These are phyloP conservation scores for Zingel zingel DNA, from an alignment of 2,113 vertebrate genomes.

Conservation along the genomic window DNA sequence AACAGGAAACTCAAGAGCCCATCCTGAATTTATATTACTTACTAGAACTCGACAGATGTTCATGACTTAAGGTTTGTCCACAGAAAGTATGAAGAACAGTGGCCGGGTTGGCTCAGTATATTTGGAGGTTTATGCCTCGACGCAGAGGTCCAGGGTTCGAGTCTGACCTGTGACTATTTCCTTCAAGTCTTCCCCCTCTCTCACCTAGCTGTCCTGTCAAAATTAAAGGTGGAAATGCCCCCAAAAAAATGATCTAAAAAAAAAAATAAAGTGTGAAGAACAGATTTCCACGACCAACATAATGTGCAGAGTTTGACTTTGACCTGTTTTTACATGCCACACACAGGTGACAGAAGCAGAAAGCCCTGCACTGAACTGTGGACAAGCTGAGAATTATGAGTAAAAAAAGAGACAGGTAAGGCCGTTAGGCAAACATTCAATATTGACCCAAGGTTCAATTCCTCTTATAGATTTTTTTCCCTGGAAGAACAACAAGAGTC, in stretches of 20 bases:
- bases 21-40: background rate
- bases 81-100: slow-evolving; percentile 9
- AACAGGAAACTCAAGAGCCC: background rate
- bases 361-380: slow-evolving; percentile 5
- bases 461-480: slow-evolving; percentile 4
- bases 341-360: slow-evolving; percentile 54
- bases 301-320: background rate
- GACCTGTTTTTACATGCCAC: slow-evolving; percentile 59
- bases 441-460: slow-evolving; percentile 54
- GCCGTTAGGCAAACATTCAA: slow-evolving; percentile 39
- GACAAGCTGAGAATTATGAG: slow-evolving; percentile 9
- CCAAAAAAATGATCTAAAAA: too few relatives aligned
- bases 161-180: too few relatives aligned
- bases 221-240: too few relatives aligned
- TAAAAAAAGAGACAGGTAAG: slow-evolving; percentile 11
- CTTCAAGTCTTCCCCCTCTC: too few relatives aligned
- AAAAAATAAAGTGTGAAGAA: slow-evolving; percentile 38
- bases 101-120: too few relatives aligned
- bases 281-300: slow-evolving; percentile 40
- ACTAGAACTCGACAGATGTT: background rate
- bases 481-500: slow-evolving; percentile 17
- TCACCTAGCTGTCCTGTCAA: too few relatives aligned
- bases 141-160: too few relatives aligned
- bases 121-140: too few relatives aligned
- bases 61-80: slow-evolving; percentile 9